Conservation (phyloP, 2,888 invertebrate genomes). For the Brenthis hecate region DNA sequence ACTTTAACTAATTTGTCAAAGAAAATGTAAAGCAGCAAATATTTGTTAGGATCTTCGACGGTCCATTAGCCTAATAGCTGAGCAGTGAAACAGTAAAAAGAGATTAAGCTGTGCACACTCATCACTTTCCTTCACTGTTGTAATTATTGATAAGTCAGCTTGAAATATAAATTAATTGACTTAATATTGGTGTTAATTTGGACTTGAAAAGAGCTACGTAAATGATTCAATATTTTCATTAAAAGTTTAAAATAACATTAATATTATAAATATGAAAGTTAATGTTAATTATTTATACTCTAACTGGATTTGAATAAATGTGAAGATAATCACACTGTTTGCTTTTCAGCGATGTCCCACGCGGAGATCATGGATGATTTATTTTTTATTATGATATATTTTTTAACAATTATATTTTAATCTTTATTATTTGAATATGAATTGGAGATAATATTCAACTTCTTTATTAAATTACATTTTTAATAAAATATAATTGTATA, state of each 20-base stretch:
- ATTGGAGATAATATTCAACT: too few relatives aligned
- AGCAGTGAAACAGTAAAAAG: conserved; percentile 69
- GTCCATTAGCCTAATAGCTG: conserved; percentile 74
- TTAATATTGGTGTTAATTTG: conserved; percentile 14
- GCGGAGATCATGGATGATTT: too few relatives aligned
- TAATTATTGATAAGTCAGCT: conserved; percentile 60
- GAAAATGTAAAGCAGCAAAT: background rate
- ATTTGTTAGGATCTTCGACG: conserved; percentile 14
- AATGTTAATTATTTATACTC: too few relatives aligned
- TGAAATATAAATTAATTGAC: conserved; percentile 18
- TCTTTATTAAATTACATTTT: too few relatives aligned
- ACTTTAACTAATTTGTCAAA: conserved; percentile 11
- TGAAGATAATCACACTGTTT: too few relatives aligned
- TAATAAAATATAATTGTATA: too few relatives aligned
- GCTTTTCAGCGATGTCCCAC: too few relatives aligned
- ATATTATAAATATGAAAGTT: too few relatives aligned
- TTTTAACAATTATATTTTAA: too few relatives aligned
- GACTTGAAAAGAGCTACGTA: background rate
- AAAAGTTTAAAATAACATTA: background rate
- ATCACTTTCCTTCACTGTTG: conserved; percentile 64
- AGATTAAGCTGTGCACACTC: conserved; percentile 73
- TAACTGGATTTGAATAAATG: too few relatives aligned
- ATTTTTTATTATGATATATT: too few relatives aligned
- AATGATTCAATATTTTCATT: background rate
- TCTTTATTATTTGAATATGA: too few relatives aligned